Base-by-base conservation (phyloP, 1,140 invertebrate species). In the Mesaphorura yosii region DNA sequence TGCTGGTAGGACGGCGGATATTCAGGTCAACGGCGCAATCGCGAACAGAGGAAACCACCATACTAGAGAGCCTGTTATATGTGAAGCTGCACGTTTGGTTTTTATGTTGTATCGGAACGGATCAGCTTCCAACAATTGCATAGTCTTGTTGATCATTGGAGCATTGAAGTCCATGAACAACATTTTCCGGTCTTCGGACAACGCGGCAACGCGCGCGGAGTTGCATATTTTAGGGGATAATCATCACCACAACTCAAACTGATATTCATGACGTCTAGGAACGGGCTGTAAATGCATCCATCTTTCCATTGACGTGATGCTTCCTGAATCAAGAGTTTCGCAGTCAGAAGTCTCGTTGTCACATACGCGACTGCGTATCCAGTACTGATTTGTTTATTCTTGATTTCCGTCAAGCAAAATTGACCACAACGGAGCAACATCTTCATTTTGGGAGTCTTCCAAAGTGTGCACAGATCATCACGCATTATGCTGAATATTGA, bases 101-200 rank as follows among this genome's bases (percentile, higher is more conserved):
- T 23, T 23, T 10, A 19, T 52, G 44, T 41, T 48, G 6, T 23
- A 54, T 50, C 7, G 55, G 39, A 55, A 58, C 15, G 52, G 34
- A 26, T 58, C 57, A n/a, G 57, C 57, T 39, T 55, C 40, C 17
- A 58, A 19, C 7, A 55, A 10, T 29, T 17, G 26, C 26, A 58
- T 34, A 3, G 49, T 47, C 3, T 27, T 25, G 25, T 40, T 55
- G 2, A 58, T 20, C 1, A 54, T 1, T 3, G 57, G 57, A 1
- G 47, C 20, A 23, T 26, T 19, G 37, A 50, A 55, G 6, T 51
- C 31, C 15, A 58, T 10, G 10, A 7, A 2, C 12, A 58, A 34
- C 27, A 19, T 26, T 12, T 45, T 42, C 4, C 10, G 6, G 25
- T 26, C 15, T 23, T 49, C 17, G n/a, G 25, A 26, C 14, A 46